Conservation (phyloP, 2,888 invertebrate genomes). For the Phytoseiulus persimilis region DNA sequence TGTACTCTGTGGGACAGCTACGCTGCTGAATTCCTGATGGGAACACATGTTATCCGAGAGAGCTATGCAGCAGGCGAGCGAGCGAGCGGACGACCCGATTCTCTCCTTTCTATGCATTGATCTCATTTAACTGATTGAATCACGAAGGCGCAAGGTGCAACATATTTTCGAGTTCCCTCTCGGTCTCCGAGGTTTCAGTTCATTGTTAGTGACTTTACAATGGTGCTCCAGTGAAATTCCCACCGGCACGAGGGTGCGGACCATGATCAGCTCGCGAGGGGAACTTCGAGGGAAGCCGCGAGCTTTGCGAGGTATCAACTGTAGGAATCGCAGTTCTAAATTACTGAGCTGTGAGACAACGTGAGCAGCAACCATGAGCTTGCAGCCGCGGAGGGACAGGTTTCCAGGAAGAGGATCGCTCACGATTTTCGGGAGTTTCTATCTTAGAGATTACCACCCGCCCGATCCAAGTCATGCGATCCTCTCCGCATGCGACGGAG, state of each 20-base stretch:
- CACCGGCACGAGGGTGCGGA: not conserved
- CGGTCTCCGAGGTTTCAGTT: not conserved
- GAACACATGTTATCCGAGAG: not conserved
- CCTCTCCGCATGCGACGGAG: too few species aligned
- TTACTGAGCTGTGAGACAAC: too few species aligned
- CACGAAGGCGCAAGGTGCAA: not conserved
- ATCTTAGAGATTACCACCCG: too few species aligned
- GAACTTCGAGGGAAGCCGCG: too few species aligned
- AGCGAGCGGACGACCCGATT: not conserved
- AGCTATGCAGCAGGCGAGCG: not conserved
- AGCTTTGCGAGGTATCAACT: too few species aligned
- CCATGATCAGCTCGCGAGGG: not conserved
- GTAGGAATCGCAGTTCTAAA: too few species aligned
- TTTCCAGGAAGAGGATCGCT: too few species aligned
- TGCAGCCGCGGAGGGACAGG: too few species aligned
- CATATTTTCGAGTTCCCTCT: not conserved
- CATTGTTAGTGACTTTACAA: not conserved
- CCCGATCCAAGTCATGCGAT: too few species aligned
- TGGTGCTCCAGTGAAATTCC: not conserved
- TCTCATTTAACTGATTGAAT: conserved; percentile 5
- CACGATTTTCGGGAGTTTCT: too few species aligned
- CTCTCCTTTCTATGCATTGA: not conserved
- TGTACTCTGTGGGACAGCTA: not conserved
- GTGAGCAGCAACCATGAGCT: too few species aligned
- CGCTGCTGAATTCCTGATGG: not conserved